These are phyloP conservation scores for Tetraodon nigroviridis DNA, from an alignment of 2,113 vertebrate species.

Conservation along the genomic window DNA sequence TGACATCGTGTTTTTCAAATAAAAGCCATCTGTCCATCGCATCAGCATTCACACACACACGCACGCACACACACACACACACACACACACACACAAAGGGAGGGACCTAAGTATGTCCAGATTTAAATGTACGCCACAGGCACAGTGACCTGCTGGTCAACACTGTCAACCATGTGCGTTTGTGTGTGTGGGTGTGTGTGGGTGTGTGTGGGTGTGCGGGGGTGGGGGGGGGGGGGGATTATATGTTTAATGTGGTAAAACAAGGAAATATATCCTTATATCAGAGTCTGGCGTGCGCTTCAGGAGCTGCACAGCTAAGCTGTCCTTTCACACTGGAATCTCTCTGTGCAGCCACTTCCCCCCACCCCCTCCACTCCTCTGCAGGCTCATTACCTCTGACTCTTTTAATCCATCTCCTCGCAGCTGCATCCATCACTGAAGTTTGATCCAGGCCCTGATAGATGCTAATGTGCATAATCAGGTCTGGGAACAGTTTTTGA, in stretches of 20 bases:
- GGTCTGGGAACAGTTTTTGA: background rate
- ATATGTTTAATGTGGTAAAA: slow-evolving; percentile 35
- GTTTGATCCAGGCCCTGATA: slow-evolving; percentile 4
- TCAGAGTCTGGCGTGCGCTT: slow-evolving; percentile 9
- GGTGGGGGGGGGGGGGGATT: no score
- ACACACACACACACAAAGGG: slow-evolving; percentile 9
- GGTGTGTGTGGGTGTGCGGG: background rate
- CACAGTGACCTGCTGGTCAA: slow-evolving; percentile 59
- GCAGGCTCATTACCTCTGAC: slow-evolving; percentile 10
- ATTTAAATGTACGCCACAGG: slow-evolving; percentile 55
- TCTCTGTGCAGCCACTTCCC: slow-evolving; percentile 18
- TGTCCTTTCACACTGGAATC: slow-evolving; percentile 40
- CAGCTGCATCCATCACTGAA: no score
- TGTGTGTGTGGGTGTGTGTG: slow-evolving; percentile 58
- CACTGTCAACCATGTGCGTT: slow-evolving; percentile 68
- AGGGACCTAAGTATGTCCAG: slow-evolving; percentile 71
- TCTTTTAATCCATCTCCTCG: background rate
- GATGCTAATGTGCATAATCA: slow-evolving; percentile 7
- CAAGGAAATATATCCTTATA: slow-evolving; percentile 6
- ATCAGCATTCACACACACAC: slow-evolving; percentile 49
- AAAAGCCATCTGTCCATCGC: slow-evolving; percentile 64
- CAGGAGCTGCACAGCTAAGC: slow-evolving; percentile 30
- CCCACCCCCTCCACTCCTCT: no score
- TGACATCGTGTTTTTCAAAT: slow-evolving; percentile 69
- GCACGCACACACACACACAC: no score